Evolutionary conservation across 2,113 vertebrate species (phyloP).

Genomic region (Pterocles orientalis): DNA sequence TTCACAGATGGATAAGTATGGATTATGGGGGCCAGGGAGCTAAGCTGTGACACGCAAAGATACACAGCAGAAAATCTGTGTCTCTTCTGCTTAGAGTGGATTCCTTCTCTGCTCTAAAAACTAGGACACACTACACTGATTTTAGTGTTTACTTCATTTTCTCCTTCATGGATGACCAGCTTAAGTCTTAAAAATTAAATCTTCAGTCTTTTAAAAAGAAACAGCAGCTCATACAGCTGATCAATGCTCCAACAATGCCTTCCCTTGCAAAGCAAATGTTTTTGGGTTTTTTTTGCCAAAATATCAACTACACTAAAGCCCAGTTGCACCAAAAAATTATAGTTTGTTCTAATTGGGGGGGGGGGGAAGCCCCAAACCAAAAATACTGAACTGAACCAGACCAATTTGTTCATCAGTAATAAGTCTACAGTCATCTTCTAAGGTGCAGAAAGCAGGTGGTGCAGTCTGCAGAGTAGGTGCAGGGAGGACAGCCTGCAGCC

Average conservation of each 20-base stretch:
- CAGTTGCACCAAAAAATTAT: neutral
- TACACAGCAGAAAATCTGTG: neutral
- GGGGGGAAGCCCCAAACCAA: neutral
- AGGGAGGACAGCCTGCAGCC: neutral
- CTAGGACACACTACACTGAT: neutral
- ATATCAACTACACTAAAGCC: neutral
- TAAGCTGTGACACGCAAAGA: neutral
- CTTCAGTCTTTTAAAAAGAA: neutral
- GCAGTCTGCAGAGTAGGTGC: neutral
- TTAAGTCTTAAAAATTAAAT: neutral
- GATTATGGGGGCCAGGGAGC: neutral
- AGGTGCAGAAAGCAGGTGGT: neutral
- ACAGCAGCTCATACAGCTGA: neutral
- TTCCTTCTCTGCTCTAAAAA: neutral
- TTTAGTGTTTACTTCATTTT: neutral
- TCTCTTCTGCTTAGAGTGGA: neutral
- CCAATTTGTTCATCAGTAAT: neutral
- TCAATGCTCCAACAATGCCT: neutral
- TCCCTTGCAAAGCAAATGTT: neutral
- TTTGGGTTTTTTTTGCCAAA: neutral
- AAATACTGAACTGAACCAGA: neutral
- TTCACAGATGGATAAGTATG: rapidly evolving
- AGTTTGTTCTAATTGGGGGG: neutral
- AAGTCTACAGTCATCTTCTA: rapidly evolving
- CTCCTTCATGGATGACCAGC: neutral